A percentile compares a stretch with the other conserved stretches of the same genome.
These are phyloP conservation scores for Valencia hispanica DNA, from an alignment of 2,797 vertebrate genomes.

Conservation along the genomic window DNA sequence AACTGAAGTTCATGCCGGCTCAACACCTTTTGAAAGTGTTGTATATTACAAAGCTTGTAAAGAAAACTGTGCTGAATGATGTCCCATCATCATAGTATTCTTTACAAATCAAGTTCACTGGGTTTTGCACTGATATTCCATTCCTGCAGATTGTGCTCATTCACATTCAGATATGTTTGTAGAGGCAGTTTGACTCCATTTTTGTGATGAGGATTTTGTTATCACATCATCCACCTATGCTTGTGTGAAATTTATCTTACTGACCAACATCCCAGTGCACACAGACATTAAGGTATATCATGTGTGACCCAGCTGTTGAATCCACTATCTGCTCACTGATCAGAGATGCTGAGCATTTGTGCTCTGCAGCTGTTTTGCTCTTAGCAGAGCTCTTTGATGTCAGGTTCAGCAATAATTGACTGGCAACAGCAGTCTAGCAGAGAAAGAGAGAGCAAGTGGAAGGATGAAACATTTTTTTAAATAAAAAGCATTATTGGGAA, in stretches of 20 bases:
- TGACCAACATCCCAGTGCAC: neutral
- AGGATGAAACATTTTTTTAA: neutral
- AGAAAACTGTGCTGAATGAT: neutral
- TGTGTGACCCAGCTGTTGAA: neutral
- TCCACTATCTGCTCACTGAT: conserved; percentile 1
- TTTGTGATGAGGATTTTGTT: neutral
- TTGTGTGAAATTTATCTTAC: neutral
- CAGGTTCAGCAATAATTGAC: conserved; percentile 4
- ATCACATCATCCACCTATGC: neutral
- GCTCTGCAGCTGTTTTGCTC: conserved; percentile 9
- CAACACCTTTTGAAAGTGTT: too few species aligned
- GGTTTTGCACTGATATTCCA: neutral
- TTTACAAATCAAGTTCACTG: neutral
- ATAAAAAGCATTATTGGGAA: neutral
- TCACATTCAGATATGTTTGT: neutral
- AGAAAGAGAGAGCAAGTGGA: neutral
- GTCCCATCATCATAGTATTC: neutral
- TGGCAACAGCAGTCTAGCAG: conserved; percentile 1
- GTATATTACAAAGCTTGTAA: too few species aligned
- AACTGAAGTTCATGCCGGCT: too few species aligned
- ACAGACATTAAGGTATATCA: neutral
- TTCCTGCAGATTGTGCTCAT: neutral
- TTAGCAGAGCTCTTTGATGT: conserved; percentile 4
- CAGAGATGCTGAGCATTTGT: conserved; percentile 1
- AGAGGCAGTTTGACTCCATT: neutral